phyloP scores from a whole-genome alignment of 2,888 invertebrate genomes.

The Drosophila yooni region DNA sequence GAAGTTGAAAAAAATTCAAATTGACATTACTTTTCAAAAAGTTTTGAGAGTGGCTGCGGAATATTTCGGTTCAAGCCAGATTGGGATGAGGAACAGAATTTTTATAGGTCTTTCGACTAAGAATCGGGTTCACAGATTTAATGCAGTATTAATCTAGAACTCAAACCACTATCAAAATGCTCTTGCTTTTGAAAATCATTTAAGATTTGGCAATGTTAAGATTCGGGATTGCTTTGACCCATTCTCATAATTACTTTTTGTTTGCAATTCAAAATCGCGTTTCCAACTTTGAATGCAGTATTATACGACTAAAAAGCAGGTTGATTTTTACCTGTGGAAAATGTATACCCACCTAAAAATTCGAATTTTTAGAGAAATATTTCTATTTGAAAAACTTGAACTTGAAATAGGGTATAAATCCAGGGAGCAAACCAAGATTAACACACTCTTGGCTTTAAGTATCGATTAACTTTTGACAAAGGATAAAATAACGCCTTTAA shows the following conservation, averaged over 20 bases:
- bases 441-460: neutral
- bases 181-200: neutral
- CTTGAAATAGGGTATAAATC: neutral
- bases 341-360: rapidly evolving
- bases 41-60: neutral
- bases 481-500: neutral
- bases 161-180: neutral
- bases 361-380: rapidly evolving
- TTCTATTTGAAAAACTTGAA: neutral
- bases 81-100: rapidly evolving
- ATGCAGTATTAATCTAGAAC: neutral
- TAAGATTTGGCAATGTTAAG: neutral
- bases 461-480: neutral
- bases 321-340: neutral
- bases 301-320: neutral
- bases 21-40: neutral
- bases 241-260: rapidly evolving
- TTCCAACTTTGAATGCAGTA: neutral
- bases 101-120: neutral
- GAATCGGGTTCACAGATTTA: rapidly evolving
- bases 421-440: rapidly evolving
- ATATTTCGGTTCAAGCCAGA: neutral
- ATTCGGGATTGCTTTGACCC: rapidly evolving
- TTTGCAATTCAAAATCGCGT: neutral
- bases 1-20: rapidly evolving